Evolutionary conservation across 2,888 invertebrate species (phyloP), one percentile per base, ranked within the genome.

Genomic region (Malacosoma neustria): DNA sequence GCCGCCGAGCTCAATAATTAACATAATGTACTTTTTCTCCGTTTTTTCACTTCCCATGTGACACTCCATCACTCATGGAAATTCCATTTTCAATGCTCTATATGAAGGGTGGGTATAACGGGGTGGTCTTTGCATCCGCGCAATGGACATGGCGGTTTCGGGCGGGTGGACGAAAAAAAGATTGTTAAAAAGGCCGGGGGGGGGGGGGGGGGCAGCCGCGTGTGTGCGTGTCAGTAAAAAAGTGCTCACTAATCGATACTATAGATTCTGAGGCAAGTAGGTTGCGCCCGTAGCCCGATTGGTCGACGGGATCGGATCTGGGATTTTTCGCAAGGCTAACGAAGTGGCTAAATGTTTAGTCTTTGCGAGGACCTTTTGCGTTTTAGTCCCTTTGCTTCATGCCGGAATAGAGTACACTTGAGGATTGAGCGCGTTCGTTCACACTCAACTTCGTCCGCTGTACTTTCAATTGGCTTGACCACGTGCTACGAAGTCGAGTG

Each of bases 61-160:
- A 84, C 85, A 85, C 84, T 85, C 84, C 85, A 85, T 85, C 85
- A 85, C 81, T 85, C 85, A 85, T 80, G 85, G 84, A 85, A 85
- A 85, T 84, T 84, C 85, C 85, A 84, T 84, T 85, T 84, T 84
- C 81, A 82, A 82, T 82, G 82, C 77, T 76, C 79, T 68, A 74
- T 71, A 75, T 72, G 69, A 74, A 72, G 75, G 70, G 74, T 70
- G 56, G 75, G 72, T 69, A 67, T 42, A 50, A 59, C 57, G 66
- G 76, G 82, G 80, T 72, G 84, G 81, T 77, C 81, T 84, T 84
- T 81, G 81, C 82, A 84, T 82, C 75, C 79, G 79, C 79, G 80
- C 81, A 73, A 76, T 81, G 84, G 84, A 82, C 82, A 72, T 70
- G 80, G 76, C 73, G 81, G 79, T 81, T 81, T 79, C 62, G 73